These are phyloP conservation scores for Alligator mississippiensis DNA, from an alignment of 2,113 vertebrate genomes.

Conservation along the genomic window DNA sequence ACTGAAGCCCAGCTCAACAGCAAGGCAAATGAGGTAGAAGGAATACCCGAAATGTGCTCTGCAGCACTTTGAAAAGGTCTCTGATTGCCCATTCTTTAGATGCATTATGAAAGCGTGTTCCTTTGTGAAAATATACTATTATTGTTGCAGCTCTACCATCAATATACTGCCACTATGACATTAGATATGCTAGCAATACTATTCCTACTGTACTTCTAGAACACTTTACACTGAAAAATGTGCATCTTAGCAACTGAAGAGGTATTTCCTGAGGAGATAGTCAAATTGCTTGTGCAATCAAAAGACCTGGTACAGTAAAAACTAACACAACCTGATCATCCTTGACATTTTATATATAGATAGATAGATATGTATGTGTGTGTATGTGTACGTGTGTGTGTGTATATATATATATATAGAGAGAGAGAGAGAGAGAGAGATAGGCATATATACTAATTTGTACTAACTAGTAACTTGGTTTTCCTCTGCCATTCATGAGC, in stretches of 20 bases:
- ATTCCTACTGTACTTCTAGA: neutral
- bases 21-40: neutral
- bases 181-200: neutral
- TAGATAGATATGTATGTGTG: no score
- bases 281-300: neutral
- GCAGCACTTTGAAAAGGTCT: neutral
- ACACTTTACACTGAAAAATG: neutral
- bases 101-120: neutral
- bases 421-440: neutral
- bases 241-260: conserved; percentile 1
- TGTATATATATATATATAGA: no score
- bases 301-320: neutral
- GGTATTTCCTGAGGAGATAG: neutral
- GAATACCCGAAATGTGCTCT: neutral
- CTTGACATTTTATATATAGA: neutral
- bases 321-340: neutral
- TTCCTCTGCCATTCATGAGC: neutral
- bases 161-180: neutral
- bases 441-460: neutral
- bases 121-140: neutral
- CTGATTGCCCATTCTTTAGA: neutral
- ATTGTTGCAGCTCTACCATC: neutral
- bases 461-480: conserved; percentile 40
- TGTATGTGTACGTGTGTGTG: no score
- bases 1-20: neutral